A percentile compares a stretch with the other conserved stretches of the same genome.
Evolutionary conservation across 2,113 vertebrate species (phyloP).

Genomic region (Aplodontia rufa): DNA sequence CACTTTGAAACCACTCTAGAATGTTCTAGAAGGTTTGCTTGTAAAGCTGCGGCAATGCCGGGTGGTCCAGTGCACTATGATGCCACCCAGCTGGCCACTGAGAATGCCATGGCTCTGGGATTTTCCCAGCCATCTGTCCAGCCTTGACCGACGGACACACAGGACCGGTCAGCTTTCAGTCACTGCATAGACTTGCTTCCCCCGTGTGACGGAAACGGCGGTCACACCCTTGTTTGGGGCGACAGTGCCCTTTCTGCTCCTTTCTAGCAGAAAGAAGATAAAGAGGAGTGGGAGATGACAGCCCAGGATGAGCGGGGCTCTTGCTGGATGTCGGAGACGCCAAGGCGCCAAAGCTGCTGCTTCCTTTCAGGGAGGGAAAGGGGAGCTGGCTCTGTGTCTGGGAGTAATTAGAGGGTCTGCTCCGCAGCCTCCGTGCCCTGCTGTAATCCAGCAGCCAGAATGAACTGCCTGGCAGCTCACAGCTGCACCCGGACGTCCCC

Average conservation of each 20-base stretch:
- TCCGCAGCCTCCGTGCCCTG: not conserved
- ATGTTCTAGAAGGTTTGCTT: not conserved
- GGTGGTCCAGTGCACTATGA: not conserved
- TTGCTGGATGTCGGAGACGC: not conserved
- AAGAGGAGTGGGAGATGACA: not conserved
- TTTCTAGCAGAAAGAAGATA: not conserved
- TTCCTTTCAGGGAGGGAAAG: accelerated
- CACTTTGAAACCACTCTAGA: not conserved
- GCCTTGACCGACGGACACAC: not conserved
- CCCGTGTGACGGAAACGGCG: not conserved
- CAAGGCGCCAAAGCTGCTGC: not conserved
- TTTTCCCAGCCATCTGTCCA: not conserved
- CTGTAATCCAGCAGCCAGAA: not conserved
- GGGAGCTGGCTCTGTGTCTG: not conserved
- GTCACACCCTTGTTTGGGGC: not conserved
- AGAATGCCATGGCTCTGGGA: not conserved
- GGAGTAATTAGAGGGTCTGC: not conserved
- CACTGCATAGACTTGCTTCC: not conserved
- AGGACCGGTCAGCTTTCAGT: not conserved
- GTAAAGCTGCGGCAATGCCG: not conserved
- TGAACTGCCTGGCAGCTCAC: not conserved
- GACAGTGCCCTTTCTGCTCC: not conserved
- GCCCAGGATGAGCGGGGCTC: not conserved
- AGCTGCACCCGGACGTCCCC: not conserved
- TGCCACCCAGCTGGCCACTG: not conserved